Conservation (phyloP, 1,140 invertebrate genomes). For the Riptortus pedestris region DNA sequence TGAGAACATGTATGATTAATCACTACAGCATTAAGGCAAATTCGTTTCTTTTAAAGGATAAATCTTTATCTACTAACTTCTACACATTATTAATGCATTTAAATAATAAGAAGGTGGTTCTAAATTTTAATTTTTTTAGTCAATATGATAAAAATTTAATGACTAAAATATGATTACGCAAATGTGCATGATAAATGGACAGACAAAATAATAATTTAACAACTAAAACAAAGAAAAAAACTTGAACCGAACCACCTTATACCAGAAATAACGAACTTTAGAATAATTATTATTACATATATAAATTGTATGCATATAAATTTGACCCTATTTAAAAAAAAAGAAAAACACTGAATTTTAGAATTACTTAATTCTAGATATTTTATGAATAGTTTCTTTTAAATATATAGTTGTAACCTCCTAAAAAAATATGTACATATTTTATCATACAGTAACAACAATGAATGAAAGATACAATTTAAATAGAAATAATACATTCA, state of each 20-base stretch:
- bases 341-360: background rate
- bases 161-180: background rate
- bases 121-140: background rate
- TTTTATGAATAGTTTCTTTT: background rate
- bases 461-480: too few species aligned
- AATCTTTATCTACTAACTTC: too few species aligned
- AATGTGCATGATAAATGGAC: background rate
- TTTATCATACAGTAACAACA: too few species aligned
- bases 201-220: background rate
- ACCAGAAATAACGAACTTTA: background rate
- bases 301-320: background rate
- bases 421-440: constrained; percentile 7
- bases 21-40: background rate
- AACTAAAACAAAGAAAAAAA: background rate
- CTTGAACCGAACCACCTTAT: background rate
- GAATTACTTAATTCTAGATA: background rate
- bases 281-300: background rate
- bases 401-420: background rate
- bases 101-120: too few species aligned
- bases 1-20: background rate
- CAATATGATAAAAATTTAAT: background rate
- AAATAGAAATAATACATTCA: too few species aligned
- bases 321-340: background rate
- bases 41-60: too few species aligned
- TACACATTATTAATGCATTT: too few species aligned